Evolutionary conservation across 1,140 invertebrate species (phyloP).

Genomic region (Zeugodacus cucurbitae): DNA sequence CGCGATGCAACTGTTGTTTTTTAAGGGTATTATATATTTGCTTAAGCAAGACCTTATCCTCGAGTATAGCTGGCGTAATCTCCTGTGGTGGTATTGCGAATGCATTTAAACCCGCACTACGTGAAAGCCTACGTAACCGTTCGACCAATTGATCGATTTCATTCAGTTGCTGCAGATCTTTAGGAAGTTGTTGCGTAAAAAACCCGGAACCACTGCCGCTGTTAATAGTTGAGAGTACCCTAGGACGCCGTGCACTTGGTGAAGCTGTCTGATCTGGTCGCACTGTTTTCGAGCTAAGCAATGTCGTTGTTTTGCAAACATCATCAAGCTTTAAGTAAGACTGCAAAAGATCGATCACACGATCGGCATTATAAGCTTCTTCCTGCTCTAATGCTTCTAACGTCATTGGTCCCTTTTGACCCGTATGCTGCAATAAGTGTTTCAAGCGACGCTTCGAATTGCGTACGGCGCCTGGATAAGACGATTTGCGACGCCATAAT

Average conservation of each 20-base stretch:
- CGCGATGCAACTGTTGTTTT: conserved; percentile 59
- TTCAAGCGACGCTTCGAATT: conserved; percentile 71
- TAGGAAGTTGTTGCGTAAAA: not conserved
- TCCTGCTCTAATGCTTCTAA: conserved; percentile 30
- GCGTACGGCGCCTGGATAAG: conserved; percentile 76
- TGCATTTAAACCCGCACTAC: conserved; percentile 17
- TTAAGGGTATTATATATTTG: conserved; percentile 59
- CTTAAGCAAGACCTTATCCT: conserved; percentile 56
- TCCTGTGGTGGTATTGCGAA: conserved; percentile 38
- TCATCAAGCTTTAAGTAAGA: conserved; percentile 56
- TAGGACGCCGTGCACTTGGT: conserved; percentile 54
- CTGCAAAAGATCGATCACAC: conserved; percentile 54
- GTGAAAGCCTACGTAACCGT: conserved; percentile 42
- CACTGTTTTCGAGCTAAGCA: conserved; percentile 56
- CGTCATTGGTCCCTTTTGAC: conserved; percentile 69
- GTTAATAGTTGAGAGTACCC: not conserved
- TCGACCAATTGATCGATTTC: conserved; percentile 43
- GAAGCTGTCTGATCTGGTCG: conserved; percentile 58
- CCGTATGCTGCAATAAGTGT: conserved; percentile 54
- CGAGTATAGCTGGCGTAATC: conserved; percentile 50
- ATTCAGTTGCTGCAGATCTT: not conserved
- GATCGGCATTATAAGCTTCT: conserved; percentile 48
- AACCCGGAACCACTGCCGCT: conserved; percentile 34
- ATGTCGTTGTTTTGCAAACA: conserved; percentile 51
- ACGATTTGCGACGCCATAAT: conserved; percentile 80